phyloP scores from a whole-genome alignment of 2,797 vertebrate genomes.

The Craterocephalus amniculus region DNA sequence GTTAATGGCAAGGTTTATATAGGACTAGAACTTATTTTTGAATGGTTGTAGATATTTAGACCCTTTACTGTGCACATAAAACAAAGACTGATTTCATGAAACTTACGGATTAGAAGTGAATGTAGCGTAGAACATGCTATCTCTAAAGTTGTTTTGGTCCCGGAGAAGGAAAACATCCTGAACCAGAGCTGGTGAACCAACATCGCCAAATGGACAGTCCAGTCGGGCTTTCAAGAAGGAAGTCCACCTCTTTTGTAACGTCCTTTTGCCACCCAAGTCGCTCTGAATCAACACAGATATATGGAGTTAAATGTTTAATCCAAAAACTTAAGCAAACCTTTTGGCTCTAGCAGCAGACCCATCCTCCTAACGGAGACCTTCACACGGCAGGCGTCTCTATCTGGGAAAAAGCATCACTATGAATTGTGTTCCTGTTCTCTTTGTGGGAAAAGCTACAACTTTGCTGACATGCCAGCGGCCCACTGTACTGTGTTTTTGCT shows the following conservation, averaged over 20 bases:
- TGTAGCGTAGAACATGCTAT: slow-evolving; percentile 27
- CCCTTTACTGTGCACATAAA: neutral
- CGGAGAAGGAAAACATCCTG: slow-evolving; percentile 34
- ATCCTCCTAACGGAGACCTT: too few species aligned
- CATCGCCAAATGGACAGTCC: slow-evolving; percentile 35
- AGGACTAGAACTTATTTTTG: too few species aligned
- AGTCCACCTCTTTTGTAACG: slow-evolving; percentile 30
- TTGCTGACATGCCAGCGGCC: too few species aligned
- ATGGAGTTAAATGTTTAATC: neutral
- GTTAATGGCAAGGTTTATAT: too few species aligned
- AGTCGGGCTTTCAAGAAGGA: slow-evolving; percentile 50
- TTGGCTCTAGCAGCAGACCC: too few species aligned
- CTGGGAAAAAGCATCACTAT: too few species aligned
- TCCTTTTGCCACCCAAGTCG: slow-evolving; percentile 28
- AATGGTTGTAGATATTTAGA: too few species aligned
- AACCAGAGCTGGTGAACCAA: slow-evolving; percentile 4
- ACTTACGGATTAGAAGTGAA: slow-evolving; percentile 40
- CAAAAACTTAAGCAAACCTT: neutral
- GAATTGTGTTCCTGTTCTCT: too few species aligned
- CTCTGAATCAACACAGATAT: slow-evolving; percentile 17
- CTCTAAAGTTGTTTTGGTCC: slow-evolving; percentile 11
- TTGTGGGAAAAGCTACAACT: too few species aligned
- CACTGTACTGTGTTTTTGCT: too few species aligned
- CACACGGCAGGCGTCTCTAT: too few species aligned
- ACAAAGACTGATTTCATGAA: too few species aligned